Evolutionary conservation across 2,113 vertebrate genomes (phyloP).

Genomic region (Ceuthmochares aereus): DNA sequence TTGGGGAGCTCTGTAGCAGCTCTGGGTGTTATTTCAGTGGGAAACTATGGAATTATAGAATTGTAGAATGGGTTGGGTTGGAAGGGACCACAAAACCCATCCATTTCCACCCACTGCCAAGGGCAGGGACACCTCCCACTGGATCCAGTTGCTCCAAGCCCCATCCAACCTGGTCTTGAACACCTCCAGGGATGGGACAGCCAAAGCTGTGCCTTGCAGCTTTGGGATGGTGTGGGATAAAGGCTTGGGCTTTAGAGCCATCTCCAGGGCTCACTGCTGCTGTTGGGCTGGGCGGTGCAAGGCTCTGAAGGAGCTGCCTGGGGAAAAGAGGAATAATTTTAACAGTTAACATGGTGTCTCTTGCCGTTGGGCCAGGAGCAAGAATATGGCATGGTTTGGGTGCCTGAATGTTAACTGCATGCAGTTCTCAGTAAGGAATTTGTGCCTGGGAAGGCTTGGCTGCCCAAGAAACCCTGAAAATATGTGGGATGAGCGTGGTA

Average conservation of each 20-base stretch:
- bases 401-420: conserved; percentile 20
- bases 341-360: background rate
- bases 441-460: conserved; percentile 53
- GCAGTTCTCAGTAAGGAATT: conserved; percentile 25
- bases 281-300: background rate
- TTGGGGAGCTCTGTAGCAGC: background rate
- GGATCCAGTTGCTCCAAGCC: too few species aligned
- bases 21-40: background rate
- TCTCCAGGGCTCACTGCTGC: background rate
- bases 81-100: too few species aligned
- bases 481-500: conserved; percentile 30
- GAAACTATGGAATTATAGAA: too few species aligned
- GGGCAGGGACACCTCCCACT: too few species aligned
- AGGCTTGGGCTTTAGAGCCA: background rate
- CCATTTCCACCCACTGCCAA: too few species aligned
- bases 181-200: too few species aligned
- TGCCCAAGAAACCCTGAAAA: conserved; percentile 46
- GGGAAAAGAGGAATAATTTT: background rate
- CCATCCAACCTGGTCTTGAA: too few species aligned
- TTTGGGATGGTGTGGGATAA: background rate
- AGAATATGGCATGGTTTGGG: background rate
- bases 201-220: background rate
- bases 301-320: background rate
- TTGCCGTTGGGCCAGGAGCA: background rate
- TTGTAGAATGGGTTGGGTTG: too few species aligned